phyloP scores from a whole-genome alignment of 1,140 invertebrate genomes.

The Drosophila suzukii region DNA sequence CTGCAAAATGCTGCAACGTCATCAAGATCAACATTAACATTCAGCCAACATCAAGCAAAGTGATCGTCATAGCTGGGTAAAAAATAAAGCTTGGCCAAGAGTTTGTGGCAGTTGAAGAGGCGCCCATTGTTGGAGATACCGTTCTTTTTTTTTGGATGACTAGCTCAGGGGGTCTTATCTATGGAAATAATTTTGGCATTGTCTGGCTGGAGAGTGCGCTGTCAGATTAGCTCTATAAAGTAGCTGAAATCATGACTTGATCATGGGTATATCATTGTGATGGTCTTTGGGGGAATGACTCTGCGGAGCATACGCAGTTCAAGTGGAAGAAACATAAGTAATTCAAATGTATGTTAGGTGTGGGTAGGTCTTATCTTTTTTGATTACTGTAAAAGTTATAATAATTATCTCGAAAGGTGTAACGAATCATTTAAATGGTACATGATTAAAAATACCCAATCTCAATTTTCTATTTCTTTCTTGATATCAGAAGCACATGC shows the following conservation, averaged over 20 bases:
- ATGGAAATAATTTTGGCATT: constrained; percentile 52
- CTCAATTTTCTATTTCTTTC: not conserved
- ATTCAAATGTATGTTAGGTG: constrained; percentile 4
- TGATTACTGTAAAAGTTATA: not conserved
- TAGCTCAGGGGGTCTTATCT: constrained; percentile 53
- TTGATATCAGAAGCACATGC: constrained; percentile 19
- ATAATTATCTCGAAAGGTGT: too few relatives aligned
- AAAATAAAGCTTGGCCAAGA: constrained; percentile 15
- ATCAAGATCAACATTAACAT: constrained; percentile 37
- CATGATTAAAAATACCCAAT: not conserved
- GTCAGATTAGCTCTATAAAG: constrained; percentile 58
- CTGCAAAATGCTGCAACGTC: constrained; percentile 53
- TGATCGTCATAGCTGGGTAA: constrained; percentile 5
- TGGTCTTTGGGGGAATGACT: constrained; percentile 16
- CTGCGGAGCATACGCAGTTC: not conserved
- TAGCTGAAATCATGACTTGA: constrained; percentile 47
- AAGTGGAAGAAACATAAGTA: constrained; percentile 12
- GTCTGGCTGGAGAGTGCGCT: constrained; percentile 44
- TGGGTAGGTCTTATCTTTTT: not conserved
- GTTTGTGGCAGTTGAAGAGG: constrained; percentile 34
- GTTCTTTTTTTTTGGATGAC: constrained; percentile 22
- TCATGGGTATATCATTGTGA: constrained; percentile 39
- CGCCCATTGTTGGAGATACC: constrained; percentile 42
- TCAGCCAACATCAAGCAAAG: constrained; percentile 14
- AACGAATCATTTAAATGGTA: not conserved